Evolutionary conservation across 2,113 vertebrate genomes (phyloP).

Genomic region (Istiophorus platypterus): DNA sequence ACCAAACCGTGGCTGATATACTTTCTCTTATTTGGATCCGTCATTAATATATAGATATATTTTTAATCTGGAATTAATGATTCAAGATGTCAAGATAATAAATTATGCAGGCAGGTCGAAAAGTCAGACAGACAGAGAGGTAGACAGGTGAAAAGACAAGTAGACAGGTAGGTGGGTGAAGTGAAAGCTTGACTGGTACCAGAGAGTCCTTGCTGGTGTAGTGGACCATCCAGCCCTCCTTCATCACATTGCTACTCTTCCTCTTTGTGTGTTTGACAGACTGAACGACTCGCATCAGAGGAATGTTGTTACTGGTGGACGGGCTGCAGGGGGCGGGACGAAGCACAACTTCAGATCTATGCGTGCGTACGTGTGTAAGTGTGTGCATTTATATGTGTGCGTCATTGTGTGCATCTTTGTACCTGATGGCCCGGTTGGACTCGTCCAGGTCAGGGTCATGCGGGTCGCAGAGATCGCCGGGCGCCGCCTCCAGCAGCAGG

Average conservation of each 20-base stretch:
- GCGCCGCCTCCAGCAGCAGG: conserved; percentile 84
- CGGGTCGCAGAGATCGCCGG: conserved; percentile 87
- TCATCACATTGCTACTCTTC: conserved; percentile 94
- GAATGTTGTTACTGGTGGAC: conserved; percentile 97
- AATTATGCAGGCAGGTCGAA: too few species aligned
- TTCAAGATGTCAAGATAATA: too few species aligned
- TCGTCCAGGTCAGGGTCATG: conserved; percentile 93
- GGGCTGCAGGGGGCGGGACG: conserved; percentile 75
- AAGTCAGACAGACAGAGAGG: not conserved
- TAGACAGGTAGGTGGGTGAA: not conserved
- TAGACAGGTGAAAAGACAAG: not conserved
- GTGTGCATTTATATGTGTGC: not conserved
- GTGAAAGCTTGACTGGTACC: conserved; percentile 79
- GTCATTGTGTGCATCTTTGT: not conserved
- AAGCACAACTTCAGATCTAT: conserved; percentile 16
- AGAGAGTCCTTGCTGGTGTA: conserved; percentile 95
- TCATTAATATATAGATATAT: too few species aligned
- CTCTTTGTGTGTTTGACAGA: conserved; percentile 97
- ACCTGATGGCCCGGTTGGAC: conserved; percentile 94
- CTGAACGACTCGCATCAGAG: conserved; percentile 96
- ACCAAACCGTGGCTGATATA: too few species aligned
- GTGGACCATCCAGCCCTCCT: conserved; percentile 98
- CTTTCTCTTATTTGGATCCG: too few species aligned
- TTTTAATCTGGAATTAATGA: too few species aligned
- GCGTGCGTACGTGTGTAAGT: not conserved